Evolutionary conservation across 2,797 vertebrate species (phyloP), one percentile per base, ranked within the genome.

Genomic region (Scyliorhinus canicula): DNA sequence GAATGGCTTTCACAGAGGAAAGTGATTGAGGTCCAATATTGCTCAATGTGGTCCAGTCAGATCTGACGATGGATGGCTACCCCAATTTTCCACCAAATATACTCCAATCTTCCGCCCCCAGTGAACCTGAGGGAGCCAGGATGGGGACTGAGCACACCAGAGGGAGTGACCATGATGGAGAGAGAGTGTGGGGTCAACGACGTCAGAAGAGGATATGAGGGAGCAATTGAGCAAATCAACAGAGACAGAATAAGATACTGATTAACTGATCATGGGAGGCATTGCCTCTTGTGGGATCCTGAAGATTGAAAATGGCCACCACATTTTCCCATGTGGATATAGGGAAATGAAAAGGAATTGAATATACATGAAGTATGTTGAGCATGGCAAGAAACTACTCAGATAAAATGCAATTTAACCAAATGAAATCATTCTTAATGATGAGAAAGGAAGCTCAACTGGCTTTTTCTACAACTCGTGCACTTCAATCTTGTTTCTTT

Each of bases 401-500:
- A 16, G 35, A 88, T 35, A 57, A 16, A 88, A 24, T 14, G n/a
- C 31, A 4, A 4, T 57, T 88, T 35, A 6, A 57, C 35, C 86
- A 26, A 44, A 65, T 44, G 11, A 63, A 40, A 91, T 31, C 24
- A 40, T 44, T 63, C 21, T 8, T 65, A 24, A 8, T 40, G 60
- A 65, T 44, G 57, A 91, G 88, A 26, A 11, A 44, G 57, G 57
- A 44, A 21, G 35, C 57, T 60, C 35, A n/a, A 44, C 35, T 90
- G 16, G 0, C 1, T 19, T 35, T 21, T 65, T 91, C 50, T 3
- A 44, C 40, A 14, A 4, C 8, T 0, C 50, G 21, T 21, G 28
- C 31, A 57, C 19, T 65, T 65, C 24, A 40, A 40, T 95, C 95
- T 77, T 55, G 95, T 96, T 96, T 97, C 96, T 97, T 88, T 91